Evolutionary conservation across 2,888 invertebrate species (phyloP).

Genomic region (Parapristionchus giblindavisi): DNA sequence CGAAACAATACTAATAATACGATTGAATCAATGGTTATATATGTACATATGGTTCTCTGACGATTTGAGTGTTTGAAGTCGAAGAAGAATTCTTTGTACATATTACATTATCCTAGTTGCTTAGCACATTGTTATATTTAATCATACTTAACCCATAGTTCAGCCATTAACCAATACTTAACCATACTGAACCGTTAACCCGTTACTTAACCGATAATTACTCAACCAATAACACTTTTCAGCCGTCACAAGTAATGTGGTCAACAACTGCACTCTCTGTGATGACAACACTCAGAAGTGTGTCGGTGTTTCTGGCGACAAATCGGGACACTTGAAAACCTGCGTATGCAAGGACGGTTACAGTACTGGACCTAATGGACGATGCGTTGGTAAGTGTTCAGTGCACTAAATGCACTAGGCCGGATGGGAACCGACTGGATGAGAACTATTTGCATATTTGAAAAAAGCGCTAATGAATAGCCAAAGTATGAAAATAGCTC

Average conservation of each 20-base stretch:
- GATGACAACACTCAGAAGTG: neutral
- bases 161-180: neutral
- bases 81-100: neutral
- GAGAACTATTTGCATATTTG: too few relatives aligned
- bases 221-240: too few relatives aligned
- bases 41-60: too few relatives aligned
- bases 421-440: too few relatives aligned
- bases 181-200: too few relatives aligned
- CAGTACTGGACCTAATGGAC: neutral
- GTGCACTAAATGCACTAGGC: too few relatives aligned
- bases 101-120: neutral
- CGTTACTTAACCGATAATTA: too few relatives aligned
- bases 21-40: too few relatives aligned
- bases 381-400: neutral
- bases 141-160: too few relatives aligned
- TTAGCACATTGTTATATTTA: neutral
- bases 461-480: too few relatives aligned
- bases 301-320: neutral
- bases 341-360: conserved; percentile 17
- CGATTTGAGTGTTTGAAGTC: neutral
- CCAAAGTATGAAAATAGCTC: too few relatives aligned
- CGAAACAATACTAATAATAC: too few relatives aligned
- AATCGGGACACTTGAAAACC: neutral
- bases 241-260: neutral
- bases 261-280: conserved; percentile 32